Evolutionary conservation across 2,888 invertebrate genomes (phyloP).

Genomic region (Plemyria rubiginata): DNA sequence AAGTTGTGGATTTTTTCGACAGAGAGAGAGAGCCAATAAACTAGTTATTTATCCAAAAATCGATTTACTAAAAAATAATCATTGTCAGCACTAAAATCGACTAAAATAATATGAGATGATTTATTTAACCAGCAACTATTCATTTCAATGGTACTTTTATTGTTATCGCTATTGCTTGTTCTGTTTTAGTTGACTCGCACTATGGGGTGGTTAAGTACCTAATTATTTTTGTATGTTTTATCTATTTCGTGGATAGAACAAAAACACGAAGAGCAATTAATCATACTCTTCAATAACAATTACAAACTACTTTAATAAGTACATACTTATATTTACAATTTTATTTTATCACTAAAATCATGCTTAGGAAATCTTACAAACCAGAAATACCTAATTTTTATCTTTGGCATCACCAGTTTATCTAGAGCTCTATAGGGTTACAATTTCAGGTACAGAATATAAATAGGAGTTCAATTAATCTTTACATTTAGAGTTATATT

Average conservation of each 20-base stretch:
- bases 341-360: slow-evolving; percentile 23
- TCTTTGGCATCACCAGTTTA: slow-evolving; percentile 63
- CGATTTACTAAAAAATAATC: no score
- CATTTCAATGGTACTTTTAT: no score
- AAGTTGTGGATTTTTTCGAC: no score
- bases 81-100: no score
- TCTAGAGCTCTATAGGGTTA: slow-evolving; percentile 50
- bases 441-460: slow-evolving; percentile 61
- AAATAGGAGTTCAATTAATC: slow-evolving; percentile 27
- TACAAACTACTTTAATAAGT: neutral
- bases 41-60: no score
- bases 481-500: neutral
- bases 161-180: no score
- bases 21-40: no score
- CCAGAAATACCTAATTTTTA: slow-evolving; percentile 55
- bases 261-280: neutral
- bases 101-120: no score
- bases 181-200: no score
- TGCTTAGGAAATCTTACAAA: slow-evolving; percentile 36
- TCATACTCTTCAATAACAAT: neutral
- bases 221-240: neutral
- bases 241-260: neutral
- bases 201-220: no score
- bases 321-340: slow-evolving; percentile 22
- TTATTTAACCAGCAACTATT: no score